These are phyloP conservation scores for Papilio glaucus DNA, from an alignment of 1,140 invertebrate genomes.

Conservation along the genomic window DNA sequence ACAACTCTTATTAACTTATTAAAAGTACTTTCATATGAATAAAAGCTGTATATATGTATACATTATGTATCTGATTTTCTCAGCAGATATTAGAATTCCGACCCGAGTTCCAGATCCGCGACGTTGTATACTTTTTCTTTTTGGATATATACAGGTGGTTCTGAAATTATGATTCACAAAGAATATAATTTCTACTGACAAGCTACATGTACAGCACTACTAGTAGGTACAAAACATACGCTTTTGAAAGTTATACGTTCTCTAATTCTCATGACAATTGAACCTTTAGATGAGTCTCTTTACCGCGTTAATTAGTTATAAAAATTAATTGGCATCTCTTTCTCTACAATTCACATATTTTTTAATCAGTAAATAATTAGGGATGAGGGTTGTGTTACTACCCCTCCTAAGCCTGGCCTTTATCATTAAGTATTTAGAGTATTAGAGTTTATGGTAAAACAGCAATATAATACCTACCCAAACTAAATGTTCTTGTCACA, in stretches of 20 bases:
- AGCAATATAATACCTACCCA: too few relatives aligned
- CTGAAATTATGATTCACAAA: too few relatives aligned
- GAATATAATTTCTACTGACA: too few relatives aligned
- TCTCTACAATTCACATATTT: neutral
- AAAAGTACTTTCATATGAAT: conserved; percentile 1
- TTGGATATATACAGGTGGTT: neutral
- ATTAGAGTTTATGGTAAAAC: too few relatives aligned
- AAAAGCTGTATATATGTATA: neutral
- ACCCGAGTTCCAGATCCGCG: neutral
- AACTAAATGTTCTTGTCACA: too few relatives aligned
- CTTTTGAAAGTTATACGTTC: neutral
- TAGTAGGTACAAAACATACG: neutral
- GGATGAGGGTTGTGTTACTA: too few relatives aligned
- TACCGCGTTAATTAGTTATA: neutral
- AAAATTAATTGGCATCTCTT: neutral
- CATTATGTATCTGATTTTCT: neutral
- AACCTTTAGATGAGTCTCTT: neutral
- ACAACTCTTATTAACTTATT: too few relatives aligned
- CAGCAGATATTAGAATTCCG: neutral
- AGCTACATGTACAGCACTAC: too few relatives aligned
- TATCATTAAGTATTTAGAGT: too few relatives aligned
- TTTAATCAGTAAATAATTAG: too few relatives aligned
- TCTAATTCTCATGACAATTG: conserved; percentile 7
- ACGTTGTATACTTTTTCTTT: neutral
- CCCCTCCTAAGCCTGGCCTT: too few relatives aligned